Evolutionary conservation across 2,797 vertebrate genomes (phyloP).

Genomic region (Pempheris klunzingeri): DNA sequence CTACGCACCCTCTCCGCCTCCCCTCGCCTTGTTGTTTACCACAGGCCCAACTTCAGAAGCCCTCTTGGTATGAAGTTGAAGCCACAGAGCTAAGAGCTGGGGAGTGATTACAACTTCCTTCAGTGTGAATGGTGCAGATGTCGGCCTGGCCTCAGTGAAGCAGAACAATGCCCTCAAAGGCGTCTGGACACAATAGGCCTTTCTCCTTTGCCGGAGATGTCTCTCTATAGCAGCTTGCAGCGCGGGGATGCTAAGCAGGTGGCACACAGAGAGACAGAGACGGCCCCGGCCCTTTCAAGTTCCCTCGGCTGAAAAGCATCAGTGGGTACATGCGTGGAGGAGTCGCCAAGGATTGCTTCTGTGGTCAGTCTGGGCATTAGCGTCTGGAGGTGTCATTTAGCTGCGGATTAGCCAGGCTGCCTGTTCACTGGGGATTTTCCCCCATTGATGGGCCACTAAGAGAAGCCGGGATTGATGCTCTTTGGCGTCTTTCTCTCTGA

Average conservation of each 20-base stretch:
- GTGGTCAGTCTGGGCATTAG: constrained; percentile 84
- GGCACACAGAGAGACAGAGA: constrained; percentile 80
- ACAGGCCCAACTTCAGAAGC: constrained; percentile 67
- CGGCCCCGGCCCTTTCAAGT: constrained; percentile 80
- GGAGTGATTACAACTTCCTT: constrained; percentile 87
- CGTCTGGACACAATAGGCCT: constrained; percentile 83
- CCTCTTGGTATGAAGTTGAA: constrained; percentile 73
- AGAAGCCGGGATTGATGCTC: constrained; percentile 77
- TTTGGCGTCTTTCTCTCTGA: constrained; percentile 73
- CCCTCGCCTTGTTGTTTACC: constrained; percentile 65
- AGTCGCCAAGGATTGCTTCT: constrained; percentile 75
- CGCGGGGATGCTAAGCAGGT: constrained; percentile 86
- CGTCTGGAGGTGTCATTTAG: constrained; percentile 85
- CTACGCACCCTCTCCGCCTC: constrained; percentile 40
- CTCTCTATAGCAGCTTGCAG: constrained; percentile 84
- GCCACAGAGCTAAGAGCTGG: constrained; percentile 75
- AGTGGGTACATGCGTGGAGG: constrained; percentile 75
- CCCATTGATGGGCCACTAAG: constrained; percentile 73
- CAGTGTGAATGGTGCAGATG: constrained; percentile 87
- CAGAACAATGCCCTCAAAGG: constrained; percentile 86
- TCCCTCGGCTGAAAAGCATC: constrained; percentile 76
- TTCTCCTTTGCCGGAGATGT: constrained; percentile 83
- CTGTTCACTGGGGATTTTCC: constrained; percentile 83
- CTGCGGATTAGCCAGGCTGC: constrained; percentile 81
- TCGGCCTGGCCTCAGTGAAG: constrained; percentile 81